Percentiles rank a stretch among this genome's conserved stretches.
These are phyloP conservation scores for Drosophila trichaetosa DNA, from an alignment of 2,888 invertebrate species.

Conservation along the genomic window DNA sequence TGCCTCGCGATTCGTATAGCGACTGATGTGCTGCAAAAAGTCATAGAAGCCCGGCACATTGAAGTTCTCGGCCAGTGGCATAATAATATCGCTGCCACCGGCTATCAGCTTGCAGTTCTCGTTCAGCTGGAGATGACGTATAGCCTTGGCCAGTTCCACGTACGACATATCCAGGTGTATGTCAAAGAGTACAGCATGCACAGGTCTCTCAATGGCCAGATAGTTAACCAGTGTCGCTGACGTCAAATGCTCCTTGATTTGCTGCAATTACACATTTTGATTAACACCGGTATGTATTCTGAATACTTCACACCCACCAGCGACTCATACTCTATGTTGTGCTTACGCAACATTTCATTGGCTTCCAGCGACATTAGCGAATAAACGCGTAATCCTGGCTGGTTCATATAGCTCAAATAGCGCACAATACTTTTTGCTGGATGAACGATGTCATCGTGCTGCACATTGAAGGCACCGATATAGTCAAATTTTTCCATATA, in stretches of 20 bases:
- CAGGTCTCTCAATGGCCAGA: constrained; percentile 62
- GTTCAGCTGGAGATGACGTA: constrained; percentile 83
- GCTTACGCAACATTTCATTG: constrained; percentile 80
- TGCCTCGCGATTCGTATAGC: constrained; percentile 82
- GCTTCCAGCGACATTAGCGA: constrained; percentile 83
- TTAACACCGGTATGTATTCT: background rate
- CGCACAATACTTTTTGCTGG: constrained; percentile 85
- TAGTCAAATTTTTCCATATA: constrained; percentile 76
- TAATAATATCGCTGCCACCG: constrained; percentile 82
- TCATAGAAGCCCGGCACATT: constrained; percentile 79
- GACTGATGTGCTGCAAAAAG: constrained; percentile 70
- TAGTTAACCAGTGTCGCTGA: constrained; percentile 53
- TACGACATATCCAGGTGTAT: constrained; percentile 85
- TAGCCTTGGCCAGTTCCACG: constrained; percentile 84
- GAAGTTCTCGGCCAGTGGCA: constrained; percentile 75
- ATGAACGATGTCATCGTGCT: constrained; percentile 83
- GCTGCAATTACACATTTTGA: constrained; percentile 36
- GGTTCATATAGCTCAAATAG: constrained; percentile 84
- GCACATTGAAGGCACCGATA: constrained; percentile 64
- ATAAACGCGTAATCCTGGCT: constrained; percentile 85
- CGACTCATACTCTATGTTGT: constrained; percentile 84
- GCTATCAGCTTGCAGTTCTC: constrained; percentile 85
- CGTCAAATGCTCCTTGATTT: constrained; percentile 69
- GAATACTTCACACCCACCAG: constrained; percentile 71
- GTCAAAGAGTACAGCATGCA: constrained; percentile 86